These are phyloP conservation scores for Nemoura dubitans DNA, from an alignment of 2,888 invertebrate genomes.

Conservation along the genomic window DNA sequence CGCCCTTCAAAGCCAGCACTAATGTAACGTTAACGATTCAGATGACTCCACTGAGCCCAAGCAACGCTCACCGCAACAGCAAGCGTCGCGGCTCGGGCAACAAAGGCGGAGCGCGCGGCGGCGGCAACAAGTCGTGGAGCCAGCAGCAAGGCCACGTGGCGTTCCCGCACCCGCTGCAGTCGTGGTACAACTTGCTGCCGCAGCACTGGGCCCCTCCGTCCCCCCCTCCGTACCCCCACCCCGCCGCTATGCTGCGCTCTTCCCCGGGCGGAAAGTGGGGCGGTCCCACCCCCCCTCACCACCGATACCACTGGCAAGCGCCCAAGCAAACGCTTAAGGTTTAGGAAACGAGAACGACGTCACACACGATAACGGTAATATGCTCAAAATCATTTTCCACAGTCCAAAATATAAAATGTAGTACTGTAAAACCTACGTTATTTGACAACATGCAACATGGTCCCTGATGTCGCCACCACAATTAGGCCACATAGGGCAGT, in stretches of 20 bases:
- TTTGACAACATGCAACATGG: neutral
- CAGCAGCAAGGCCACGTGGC: constrained; percentile 30
- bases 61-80: constrained; percentile 38
- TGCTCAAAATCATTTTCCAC: constrained; percentile 23
- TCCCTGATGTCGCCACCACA: neutral
- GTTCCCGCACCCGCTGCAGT: constrained; percentile 44
- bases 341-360: neutral
- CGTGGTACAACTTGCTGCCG: constrained; percentile 49
- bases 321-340: constrained; percentile 37
- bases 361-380: neutral
- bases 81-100: constrained; percentile 28
- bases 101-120: constrained; percentile 33
- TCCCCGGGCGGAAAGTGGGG: constrained; percentile 45
- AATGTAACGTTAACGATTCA: constrained; percentile 31
- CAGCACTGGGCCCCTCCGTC: constrained; percentile 46
- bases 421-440: neutral
- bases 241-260: constrained; percentile 43
- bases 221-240: constrained; percentile 47
- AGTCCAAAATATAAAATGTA: constrained; percentile 12
- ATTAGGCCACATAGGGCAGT: neutral
- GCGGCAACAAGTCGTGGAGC: constrained; percentile 43
- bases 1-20: neutral
- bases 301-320: constrained; percentile 44
- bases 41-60: constrained; percentile 47
- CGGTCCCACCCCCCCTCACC: constrained; percentile 42